Evolutionary conservation across 2,113 vertebrate genomes (phyloP).

Genomic region (Coreoperca whiteheadi): DNA sequence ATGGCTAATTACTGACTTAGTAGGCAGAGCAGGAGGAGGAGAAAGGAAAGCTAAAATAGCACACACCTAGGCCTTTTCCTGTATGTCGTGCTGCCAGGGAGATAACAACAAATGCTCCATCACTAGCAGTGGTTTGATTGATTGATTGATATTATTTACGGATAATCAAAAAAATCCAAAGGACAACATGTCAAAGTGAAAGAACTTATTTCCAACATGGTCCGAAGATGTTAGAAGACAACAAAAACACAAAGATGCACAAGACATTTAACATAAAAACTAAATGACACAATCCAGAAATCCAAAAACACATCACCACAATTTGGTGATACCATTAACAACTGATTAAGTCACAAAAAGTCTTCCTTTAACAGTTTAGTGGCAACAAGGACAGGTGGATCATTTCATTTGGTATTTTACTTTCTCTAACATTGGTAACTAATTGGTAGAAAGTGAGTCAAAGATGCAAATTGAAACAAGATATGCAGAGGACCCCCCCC

Average conservation of each 20-base stretch:
- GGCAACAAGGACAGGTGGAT: neutral
- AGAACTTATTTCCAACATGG: too few relatives aligned
- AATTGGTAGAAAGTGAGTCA: neutral
- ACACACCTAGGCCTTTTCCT: conserved; percentile 35
- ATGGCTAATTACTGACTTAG: conserved; percentile 37
- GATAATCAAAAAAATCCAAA: too few relatives aligned
- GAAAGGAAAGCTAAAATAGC: conserved; percentile 53
- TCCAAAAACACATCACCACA: too few relatives aligned
- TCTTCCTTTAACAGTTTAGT: neutral
- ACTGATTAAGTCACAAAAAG: neutral
- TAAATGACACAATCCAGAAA: too few relatives aligned
- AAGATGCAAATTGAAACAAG: neutral
- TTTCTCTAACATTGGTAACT: neutral
- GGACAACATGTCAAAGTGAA: too few relatives aligned
- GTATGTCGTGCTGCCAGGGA: neutral
- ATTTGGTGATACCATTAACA: neutral
- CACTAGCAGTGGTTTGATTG: neutral
- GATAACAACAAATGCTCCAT: conserved; percentile 17
- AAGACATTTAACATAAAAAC: too few relatives aligned
- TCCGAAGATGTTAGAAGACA: too few relatives aligned
- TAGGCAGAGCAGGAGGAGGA: conserved; percentile 22
- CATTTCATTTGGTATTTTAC: neutral
- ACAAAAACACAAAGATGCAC: too few relatives aligned
- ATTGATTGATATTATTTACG: too few relatives aligned
- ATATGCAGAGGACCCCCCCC: neutral